Evolutionary conservation across 2,113 vertebrate genomes (phyloP).

Genomic region (Odontophorus gujanensis): DNA sequence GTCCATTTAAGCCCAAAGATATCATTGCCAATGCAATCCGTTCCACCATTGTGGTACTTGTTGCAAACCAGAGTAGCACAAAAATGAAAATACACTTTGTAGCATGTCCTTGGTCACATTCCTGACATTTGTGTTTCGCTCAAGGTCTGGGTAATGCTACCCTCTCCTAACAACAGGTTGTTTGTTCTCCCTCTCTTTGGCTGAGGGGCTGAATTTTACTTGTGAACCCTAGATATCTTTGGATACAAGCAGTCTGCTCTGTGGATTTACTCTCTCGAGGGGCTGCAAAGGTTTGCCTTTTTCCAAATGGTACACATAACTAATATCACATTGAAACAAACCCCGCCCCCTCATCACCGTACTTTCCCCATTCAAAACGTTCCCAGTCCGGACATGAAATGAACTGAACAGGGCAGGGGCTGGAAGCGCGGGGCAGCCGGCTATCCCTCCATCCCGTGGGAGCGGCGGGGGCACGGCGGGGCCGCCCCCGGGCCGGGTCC

Average conservation of each 20-base stretch:
- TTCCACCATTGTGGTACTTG: not conserved
- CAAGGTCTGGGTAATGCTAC: not conserved
- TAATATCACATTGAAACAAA: not conserved
- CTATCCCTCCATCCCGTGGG: fast-evolving
- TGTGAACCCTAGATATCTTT: not conserved
- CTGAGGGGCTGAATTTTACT: not conserved
- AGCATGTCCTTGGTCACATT: not conserved
- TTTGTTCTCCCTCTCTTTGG: not conserved
- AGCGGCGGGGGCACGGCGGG: not conserved
- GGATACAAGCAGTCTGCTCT: fast-evolving
- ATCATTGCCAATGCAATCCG: not conserved
- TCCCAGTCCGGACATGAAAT: fast-evolving
- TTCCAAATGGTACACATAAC: not conserved
- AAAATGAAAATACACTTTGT: not conserved
- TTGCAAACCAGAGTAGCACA: not conserved
- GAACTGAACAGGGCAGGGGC: fast-evolving
- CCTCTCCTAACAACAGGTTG: not conserved
- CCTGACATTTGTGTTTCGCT: not conserved
- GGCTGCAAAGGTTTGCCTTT: not conserved
- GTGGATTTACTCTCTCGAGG: not conserved
- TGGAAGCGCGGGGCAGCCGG: not conserved
- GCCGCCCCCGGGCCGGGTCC: no score
- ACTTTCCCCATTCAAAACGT: fast-evolving
- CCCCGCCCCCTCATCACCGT: not conserved
- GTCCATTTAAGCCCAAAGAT: not conserved